Conservation (phyloP, 2,797 vertebrate species). For the Jordanella pulchra region DNA sequence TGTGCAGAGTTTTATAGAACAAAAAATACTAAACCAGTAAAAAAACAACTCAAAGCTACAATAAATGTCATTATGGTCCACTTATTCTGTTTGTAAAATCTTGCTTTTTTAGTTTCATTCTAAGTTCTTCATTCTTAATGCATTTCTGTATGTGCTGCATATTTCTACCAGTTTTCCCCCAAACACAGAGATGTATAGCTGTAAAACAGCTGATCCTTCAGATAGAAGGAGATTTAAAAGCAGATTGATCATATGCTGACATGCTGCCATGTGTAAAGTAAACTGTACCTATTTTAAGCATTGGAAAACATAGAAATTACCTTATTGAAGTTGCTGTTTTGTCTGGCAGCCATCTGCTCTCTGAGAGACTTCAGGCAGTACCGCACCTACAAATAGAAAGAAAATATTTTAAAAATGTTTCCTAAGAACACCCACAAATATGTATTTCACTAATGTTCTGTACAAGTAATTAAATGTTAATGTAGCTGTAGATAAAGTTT, state of each 20-base stretch:
- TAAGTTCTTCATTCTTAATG: not conserved
- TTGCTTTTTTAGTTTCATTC: not conserved
- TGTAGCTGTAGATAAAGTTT: slow-evolving; percentile 17
- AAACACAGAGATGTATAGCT: not conserved
- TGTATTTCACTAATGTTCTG: not conserved
- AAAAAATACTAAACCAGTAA: not conserved
- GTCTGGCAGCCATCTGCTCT: slow-evolving; percentile 82
- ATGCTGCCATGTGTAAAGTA: not conserved
- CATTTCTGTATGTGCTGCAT: not conserved
- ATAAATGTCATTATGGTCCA: not conserved
- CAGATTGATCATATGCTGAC: too few species aligned
- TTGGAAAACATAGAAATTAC: slow-evolving; percentile 27
- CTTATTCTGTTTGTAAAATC: not conserved
- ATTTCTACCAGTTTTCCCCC: not conserved
- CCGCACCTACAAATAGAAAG: slow-evolving; percentile 72
- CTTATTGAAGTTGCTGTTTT: slow-evolving; percentile 70
- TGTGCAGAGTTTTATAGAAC: not conserved
- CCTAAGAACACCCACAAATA: not conserved
- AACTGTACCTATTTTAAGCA: not conserved
- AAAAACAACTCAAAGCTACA: too few species aligned
- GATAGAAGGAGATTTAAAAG: not conserved
- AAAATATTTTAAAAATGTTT: slow-evolving; percentile 3
- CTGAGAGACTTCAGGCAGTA: slow-evolving; percentile 83
- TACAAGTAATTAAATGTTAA: slow-evolving; percentile 7
- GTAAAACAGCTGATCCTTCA: not conserved